Evolutionary conservation across 2,113 vertebrate genomes (phyloP), one percentile per base, ranked within the genome.

Genomic region (Boleophthalmus pectinirostris): DNA sequence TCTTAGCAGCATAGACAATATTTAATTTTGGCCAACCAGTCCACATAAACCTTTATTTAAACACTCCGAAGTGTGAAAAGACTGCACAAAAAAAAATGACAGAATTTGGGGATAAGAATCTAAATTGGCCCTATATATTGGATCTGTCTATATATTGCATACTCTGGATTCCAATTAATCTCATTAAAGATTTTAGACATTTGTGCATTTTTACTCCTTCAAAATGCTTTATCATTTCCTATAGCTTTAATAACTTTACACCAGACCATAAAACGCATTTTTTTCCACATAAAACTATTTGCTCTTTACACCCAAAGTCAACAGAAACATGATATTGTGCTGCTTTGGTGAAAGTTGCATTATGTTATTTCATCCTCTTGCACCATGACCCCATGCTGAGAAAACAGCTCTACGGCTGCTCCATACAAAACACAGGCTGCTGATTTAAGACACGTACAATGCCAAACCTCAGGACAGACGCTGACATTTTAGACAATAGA

Each of bases 301-400:
- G 24, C 15, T 61, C 24, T 61, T 14, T 61, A 15, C 24, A 18
- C 24, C 57, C 58, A 61, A 3, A 33, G 58, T 33, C 58, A 61
- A 61, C 25, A 61, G 58, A 61, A 61, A 61, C 58, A 33, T 61
- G 58, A 61, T 61, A 61, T 61, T 61, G 24, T 61, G 15, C 25
- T 18, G 58, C 25, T 58, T 58, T 24, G 12, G 56, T 58, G 56
- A 61, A 25, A 61, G 58, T 33, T 61, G 58, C 25, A 33, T 29
- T 61, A 33, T 18, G 24, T 61, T 61, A 33, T 61, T 61, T 33
- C 58, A 61, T 61, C 58, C 58, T 61, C 24, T 61, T 61, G 58
- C 58, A 61, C 58, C 58, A 61, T 61, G 58, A 61, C 58, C 58
- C 29, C 58, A 61, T 61, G 58, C 58, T 61, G 58, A 61, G 58